A percentile compares a stretch with the other conserved stretches of the same genome.
Conservation (phyloP, 2,797 vertebrate species). For the Pantherophis alleghaniensis region DNA sequence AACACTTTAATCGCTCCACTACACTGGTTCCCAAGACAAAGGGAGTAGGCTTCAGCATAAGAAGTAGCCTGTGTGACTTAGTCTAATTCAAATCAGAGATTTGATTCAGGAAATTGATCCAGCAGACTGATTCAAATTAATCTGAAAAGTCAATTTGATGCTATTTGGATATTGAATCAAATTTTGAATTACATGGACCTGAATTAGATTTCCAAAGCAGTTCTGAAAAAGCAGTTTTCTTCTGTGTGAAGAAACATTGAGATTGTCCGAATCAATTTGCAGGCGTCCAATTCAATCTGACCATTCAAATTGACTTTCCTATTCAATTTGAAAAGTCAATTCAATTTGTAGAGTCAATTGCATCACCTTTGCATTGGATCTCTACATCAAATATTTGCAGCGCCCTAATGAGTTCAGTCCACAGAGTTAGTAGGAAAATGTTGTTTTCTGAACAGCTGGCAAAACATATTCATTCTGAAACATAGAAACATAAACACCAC, state of each 20-base stretch:
- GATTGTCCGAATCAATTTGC: neutral
- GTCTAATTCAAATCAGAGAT: neutral
- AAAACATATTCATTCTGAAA: neutral
- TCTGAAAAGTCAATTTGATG: neutral
- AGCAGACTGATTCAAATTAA: neutral
- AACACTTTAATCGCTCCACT: neutral
- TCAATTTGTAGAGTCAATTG: neutral
- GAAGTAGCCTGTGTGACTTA: neutral
- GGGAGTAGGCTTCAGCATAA: neutral
- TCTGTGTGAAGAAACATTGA: neutral
- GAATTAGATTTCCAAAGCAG: neutral
- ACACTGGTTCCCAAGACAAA: neutral
- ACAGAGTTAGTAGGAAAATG: neutral
- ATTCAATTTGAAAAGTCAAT: neutral
- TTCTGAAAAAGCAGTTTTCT: neutral
- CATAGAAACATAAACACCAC: neutral
- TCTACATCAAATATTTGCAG: neutral
- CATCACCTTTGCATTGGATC: neutral
- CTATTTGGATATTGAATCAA: neutral
- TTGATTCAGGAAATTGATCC: neutral
- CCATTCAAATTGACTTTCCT: neutral
- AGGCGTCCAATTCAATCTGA: neutral
- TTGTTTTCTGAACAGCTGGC: neutral
- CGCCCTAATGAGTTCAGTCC: neutral
- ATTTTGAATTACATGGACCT: neutral